Conservation (phyloP, 2,888 invertebrate genomes). For the Pogonocherus hispidulus region DNA sequence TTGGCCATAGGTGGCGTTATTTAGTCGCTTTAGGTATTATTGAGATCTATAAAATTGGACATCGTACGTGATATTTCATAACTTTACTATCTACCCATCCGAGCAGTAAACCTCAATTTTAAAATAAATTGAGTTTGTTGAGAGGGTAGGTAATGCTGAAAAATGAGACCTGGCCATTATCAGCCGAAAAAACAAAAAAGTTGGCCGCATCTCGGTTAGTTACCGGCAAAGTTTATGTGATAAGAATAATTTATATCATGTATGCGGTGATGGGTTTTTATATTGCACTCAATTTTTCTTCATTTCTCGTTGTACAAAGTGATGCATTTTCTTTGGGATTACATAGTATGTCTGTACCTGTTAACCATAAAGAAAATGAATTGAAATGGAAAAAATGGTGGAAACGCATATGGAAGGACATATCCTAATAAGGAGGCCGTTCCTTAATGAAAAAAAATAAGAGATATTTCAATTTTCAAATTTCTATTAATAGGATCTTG, state of each 20-base stretch:
- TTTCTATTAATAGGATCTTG: too few species aligned
- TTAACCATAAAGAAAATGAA: too few species aligned
- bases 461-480: too few species aligned
- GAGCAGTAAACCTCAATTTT: constrained; percentile 38
- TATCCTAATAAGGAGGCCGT: too few species aligned
- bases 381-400: too few species aligned
- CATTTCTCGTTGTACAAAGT: too few species aligned
- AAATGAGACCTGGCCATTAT: constrained; percentile 27
- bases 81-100: constrained; percentile 25
- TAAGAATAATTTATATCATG: constrained; percentile 11
- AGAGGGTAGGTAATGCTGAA: constrained; percentile 32
- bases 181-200: constrained; percentile 18
- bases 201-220: constrained; percentile 19
- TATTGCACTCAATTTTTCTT: too few species aligned
- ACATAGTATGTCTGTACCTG: too few species aligned
- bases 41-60: constrained; percentile 44
- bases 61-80: constrained; percentile 37
- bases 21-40: constrained; percentile 45
- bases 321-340: too few species aligned
- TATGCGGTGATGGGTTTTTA: too few species aligned
- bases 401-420: too few species aligned
- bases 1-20: constrained; percentile 36
- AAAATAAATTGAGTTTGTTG: constrained; percentile 41
- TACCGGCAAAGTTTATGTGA: constrained; percentile 8
- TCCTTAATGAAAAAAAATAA: too few species aligned